phyloP scores from a whole-genome alignment of 2,113 vertebrate genomes.

The Tetrax tetrax region DNA sequence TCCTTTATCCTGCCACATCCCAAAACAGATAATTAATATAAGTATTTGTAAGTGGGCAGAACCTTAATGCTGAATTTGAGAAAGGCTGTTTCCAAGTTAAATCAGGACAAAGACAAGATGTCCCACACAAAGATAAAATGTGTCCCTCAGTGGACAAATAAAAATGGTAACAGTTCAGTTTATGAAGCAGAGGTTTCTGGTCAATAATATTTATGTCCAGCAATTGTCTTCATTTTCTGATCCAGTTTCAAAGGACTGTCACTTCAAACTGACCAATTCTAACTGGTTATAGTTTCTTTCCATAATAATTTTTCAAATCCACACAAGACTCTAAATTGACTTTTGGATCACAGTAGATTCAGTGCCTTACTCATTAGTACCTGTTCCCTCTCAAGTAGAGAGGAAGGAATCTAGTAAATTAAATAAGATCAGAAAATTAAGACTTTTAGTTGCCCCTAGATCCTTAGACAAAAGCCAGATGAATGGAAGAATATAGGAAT shows the following conservation, averaged over 20 bases:
- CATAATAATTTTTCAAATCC: not conserved
- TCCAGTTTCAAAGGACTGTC: not conserved
- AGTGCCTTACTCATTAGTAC: not conserved
- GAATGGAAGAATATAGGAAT: not conserved
- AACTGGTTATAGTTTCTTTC: not conserved
- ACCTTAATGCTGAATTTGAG: not conserved
- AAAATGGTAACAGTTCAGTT: not conserved
- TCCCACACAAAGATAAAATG: not conserved
- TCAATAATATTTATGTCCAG: not conserved
- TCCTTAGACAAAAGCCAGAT: not conserved
- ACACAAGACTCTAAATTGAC: not conserved
- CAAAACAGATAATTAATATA: not conserved
- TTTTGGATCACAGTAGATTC: not conserved
- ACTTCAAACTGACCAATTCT: not conserved
- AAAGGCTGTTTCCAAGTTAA: not conserved
- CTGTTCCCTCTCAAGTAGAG: not conserved
- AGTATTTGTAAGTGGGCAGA: not conserved
- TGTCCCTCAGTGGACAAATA: not conserved
- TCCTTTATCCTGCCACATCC: not conserved
- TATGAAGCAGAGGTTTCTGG: not conserved
- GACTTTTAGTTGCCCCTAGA: not conserved
- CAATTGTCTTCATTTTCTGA: not conserved
- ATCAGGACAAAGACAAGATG: not conserved
- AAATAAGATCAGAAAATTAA: not conserved
- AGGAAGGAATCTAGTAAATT: not conserved